Evolutionary conservation across 2,113 vertebrate genomes (phyloP).

Genomic region (Pseudorectes ferrugineus): DNA sequence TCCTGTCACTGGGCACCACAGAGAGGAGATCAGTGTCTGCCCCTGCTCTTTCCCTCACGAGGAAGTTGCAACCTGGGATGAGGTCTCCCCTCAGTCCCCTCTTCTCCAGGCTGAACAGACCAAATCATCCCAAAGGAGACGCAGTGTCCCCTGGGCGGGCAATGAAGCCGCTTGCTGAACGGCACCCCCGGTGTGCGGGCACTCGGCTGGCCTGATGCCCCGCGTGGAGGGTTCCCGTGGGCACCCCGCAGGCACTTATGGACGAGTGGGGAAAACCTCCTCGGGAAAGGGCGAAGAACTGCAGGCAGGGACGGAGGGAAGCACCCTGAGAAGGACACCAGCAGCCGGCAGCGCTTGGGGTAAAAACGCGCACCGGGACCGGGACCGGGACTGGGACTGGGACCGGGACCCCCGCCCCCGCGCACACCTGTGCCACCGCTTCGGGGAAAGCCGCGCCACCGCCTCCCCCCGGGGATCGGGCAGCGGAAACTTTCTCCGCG

Average conservation of each 20-base stretch:
- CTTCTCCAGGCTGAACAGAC: not conserved
- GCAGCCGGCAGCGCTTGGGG: not conserved
- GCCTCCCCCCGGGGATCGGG: not conserved
- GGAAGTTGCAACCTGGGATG: not conserved
- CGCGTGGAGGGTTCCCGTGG: not conserved
- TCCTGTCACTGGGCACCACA: not conserved
- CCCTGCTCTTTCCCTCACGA: no score
- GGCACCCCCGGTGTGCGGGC: accelerated
- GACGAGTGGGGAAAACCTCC: no score
- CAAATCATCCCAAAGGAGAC: not conserved
- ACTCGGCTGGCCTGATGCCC: accelerated
- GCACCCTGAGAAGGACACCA: not conserved
- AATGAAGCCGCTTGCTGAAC: not conserved
- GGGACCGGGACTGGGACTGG: accelerated
- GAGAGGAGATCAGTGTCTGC: not conserved
- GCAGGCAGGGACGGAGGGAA: not conserved
- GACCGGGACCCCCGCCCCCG: not conserved
- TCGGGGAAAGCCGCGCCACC: not conserved
- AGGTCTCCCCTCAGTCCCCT: not conserved
- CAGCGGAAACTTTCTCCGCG: not conserved
- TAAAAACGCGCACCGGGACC: no score
- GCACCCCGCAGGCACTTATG: no score
- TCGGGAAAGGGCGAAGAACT: not conserved
- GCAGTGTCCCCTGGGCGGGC: accelerated
- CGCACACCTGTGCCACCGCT: not conserved